A percentile compares a stretch with the other conserved stretches of the same genome.
These are phyloP conservation scores for Hirtodrosophila trivittata DNA, from an alignment of 2,888 invertebrate genomes.

Conservation along the genomic window DNA sequence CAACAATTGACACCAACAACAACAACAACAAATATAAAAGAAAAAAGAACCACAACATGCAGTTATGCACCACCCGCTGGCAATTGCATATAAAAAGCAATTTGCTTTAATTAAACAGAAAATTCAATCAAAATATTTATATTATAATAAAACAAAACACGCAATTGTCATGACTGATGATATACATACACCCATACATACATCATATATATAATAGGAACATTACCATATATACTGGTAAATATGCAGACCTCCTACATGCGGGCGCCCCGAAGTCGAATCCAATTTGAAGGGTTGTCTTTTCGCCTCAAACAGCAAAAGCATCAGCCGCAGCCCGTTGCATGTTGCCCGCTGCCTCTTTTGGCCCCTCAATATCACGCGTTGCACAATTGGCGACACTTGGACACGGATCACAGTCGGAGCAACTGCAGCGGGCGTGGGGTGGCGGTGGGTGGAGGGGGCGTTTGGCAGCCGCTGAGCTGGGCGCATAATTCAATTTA, in stretches of 20 bases:
- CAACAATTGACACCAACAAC: slow-evolving; percentile 31
- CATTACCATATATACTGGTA: slow-evolving; percentile 3
- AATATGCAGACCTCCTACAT: slow-evolving; percentile 47
- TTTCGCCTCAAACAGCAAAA: slow-evolving; percentile 3
- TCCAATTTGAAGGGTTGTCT: slow-evolving; percentile 68
- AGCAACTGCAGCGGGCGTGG: slow-evolving; percentile 53
- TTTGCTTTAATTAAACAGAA: slow-evolving; percentile 78
- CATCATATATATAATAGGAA: slow-evolving; percentile 10
- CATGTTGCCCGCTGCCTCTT: neutral
- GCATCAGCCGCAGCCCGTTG: slow-evolving; percentile 1
- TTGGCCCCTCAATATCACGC: neutral
- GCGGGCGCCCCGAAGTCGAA: slow-evolving; percentile 74
- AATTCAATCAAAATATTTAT: slow-evolving; percentile 79
- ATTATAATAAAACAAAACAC: slow-evolving; percentile 66
- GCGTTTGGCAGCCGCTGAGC: slow-evolving; percentile 29
- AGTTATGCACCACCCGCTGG: slow-evolving; percentile 19
- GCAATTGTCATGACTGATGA: slow-evolving; percentile 48
- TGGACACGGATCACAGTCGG: slow-evolving; percentile 63
- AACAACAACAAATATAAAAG: slow-evolving; percentile 6
- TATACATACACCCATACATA: slow-evolving; percentile 7
- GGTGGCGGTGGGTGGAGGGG: neutral
- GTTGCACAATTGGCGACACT: slow-evolving; percentile 66
- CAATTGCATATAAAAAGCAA: slow-evolving; percentile 56
- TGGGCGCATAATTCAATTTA: slow-evolving; percentile 77
- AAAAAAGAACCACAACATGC: slow-evolving; percentile 8